Evolutionary conservation across 1,140 invertebrate species (phyloP).

Genomic region (Phymorhynchus buccinoides): DNA sequence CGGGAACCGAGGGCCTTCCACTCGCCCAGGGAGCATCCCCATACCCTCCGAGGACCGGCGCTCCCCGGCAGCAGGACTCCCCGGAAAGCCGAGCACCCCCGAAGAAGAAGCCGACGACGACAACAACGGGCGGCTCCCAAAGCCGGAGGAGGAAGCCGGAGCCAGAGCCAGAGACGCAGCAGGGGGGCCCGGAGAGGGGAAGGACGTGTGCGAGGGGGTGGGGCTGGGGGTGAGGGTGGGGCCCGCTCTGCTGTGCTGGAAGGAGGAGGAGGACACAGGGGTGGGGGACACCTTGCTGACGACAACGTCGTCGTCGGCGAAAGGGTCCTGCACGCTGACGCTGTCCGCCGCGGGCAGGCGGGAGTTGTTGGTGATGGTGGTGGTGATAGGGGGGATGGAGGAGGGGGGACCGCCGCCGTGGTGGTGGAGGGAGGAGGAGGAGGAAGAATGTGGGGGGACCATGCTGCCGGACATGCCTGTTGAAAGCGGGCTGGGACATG

Average conservation of each 20-base stretch:
- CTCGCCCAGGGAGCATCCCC: conserved; percentile 41
- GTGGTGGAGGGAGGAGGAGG: conserved; percentile 35
- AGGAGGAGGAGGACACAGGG: conserved; percentile 30
- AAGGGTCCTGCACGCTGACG: conserved; percentile 72
- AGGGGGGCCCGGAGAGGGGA: conserved; percentile 51
- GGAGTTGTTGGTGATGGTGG: conserved; percentile 43
- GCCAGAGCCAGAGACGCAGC: conserved; percentile 35
- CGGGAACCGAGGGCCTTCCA: conserved; percentile 44
- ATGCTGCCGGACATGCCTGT: neutral
- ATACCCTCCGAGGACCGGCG: neutral
- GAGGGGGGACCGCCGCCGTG: conserved; percentile 37
- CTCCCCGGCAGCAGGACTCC: neutral
- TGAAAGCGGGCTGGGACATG: neutral
- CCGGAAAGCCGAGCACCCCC: neutral
- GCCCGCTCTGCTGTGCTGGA: conserved; percentile 39
- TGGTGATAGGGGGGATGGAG: too few relatives aligned
- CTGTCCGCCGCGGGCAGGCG: conserved; percentile 61
- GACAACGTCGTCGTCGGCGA: conserved; percentile 71
- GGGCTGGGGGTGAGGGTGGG: conserved; percentile 38
- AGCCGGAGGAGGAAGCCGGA: too few relatives aligned
- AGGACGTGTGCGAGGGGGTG: conserved; percentile 37
- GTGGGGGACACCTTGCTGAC: conserved; percentile 44
- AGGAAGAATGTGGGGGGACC: conserved; percentile 19
- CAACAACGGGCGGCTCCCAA: conserved; percentile 19
- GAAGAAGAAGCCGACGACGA: conserved; percentile 5